A percentile compares a stretch with the other conserved stretches of the same genome.
Evolutionary conservation across 2,113 vertebrate genomes (phyloP).

Genomic region (Charina bottae): DNA sequence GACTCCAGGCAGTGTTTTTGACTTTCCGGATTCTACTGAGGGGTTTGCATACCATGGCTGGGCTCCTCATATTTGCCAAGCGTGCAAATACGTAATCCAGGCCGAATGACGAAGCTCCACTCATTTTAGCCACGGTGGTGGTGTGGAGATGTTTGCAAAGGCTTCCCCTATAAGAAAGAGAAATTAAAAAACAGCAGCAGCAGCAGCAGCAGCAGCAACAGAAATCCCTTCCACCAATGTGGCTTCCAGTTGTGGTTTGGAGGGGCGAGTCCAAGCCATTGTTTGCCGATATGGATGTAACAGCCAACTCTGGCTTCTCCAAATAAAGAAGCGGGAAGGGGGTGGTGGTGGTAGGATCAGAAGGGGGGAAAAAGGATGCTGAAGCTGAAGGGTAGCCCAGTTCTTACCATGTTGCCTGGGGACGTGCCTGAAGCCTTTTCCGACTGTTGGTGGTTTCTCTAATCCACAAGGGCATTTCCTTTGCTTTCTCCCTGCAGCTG

Average conservation of each 20-base stretch:
- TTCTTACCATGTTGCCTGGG: not conserved
- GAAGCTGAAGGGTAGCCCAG: no score
- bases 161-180: no score
- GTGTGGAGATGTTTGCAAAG: not conserved
- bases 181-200: not conserved
- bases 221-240: not conserved
- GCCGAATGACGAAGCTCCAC: not conserved
- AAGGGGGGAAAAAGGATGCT: not conserved
- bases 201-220: not conserved
- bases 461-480: not conserved
- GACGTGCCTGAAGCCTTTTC: not conserved
- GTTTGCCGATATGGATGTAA: not conserved
- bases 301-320: not conserved
- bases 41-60: not conserved
- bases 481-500: conserved; percentile 73
- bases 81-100: not conserved
- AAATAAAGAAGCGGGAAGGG: not conserved
- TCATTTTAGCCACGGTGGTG: not conserved
- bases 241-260: not conserved
- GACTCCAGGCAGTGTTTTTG: no score
- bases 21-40: not conserved
- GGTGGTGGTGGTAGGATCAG: not conserved
- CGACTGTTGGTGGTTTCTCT: fast-evolving
- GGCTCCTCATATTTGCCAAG: not conserved
- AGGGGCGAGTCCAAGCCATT: not conserved